Percentiles rank a stretch among this genome's conserved stretches.
Evolutionary conservation across 1,140 invertebrate species (phyloP).

Genomic region (Belonocnema kinseyi): DNA sequence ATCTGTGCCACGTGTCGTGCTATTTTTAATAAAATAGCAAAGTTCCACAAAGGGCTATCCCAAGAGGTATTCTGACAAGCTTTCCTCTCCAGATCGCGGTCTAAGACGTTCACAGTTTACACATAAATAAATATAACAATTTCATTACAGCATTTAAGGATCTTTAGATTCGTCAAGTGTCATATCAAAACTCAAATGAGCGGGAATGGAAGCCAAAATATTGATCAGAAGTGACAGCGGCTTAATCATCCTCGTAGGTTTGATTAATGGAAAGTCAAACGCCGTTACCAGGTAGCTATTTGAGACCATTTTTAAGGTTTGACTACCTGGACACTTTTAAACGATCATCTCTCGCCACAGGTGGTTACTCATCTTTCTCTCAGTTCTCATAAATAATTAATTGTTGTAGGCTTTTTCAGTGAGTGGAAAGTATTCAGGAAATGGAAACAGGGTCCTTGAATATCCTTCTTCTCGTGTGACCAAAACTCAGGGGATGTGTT

Average conservation of each 20-base stretch:
- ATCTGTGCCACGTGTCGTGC: too few species aligned
- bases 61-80: too few species aligned
- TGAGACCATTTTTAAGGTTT: background rate
- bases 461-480: background rate
- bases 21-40: too few species aligned
- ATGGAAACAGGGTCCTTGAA: background rate
- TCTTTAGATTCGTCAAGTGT: background rate
- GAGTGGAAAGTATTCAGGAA: background rate
- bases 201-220: conserved; percentile 54
- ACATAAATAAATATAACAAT: too few species aligned
- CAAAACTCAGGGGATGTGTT: background rate
- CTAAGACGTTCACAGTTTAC: too few species aligned
- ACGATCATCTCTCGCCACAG: conserved; percentile 39
- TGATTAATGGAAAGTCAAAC: conserved; percentile 50
- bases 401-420: background rate
- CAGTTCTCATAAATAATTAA: background rate
- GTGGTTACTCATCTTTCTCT: background rate
- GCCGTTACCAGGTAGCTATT: conserved; percentile 36
- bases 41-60: too few species aligned
- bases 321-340: conserved; percentile 37
- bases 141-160: background rate
- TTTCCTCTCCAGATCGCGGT: too few species aligned
- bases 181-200: background rate
- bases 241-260: conserved; percentile 44
- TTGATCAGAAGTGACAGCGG: conserved; percentile 48